A percentile compares a stretch with the other conserved stretches of the same genome.
Evolutionary conservation across 2,797 vertebrate species (phyloP).

Genomic region (Semotilus atromaculatus): DNA sequence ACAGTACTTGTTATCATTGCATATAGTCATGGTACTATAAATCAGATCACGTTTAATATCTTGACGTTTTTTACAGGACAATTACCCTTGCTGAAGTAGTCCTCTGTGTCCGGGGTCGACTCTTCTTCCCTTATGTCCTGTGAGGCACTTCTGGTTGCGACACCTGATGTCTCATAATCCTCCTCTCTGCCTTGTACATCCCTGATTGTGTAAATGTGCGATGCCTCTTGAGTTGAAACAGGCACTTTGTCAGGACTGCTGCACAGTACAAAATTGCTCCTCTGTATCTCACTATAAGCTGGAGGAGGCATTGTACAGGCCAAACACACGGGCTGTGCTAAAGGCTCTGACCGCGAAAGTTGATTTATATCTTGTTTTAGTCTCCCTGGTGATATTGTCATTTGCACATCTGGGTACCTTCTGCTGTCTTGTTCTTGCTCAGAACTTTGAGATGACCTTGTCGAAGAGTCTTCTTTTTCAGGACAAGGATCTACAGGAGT

Average conservation of each 20-base stretch:
- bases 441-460: constrained; percentile 49
- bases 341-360: constrained; percentile 45
- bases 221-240: constrained; percentile 83
- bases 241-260: constrained; percentile 91
- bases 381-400: constrained; percentile 45
- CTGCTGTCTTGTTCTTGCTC: constrained; percentile 51
- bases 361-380: constrained; percentile 58
- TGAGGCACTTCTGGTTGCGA: constrained; percentile 95
- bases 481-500: constrained; percentile 76
- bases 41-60: background rate
- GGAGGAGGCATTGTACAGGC: constrained; percentile 65
- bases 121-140: constrained; percentile 86
- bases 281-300: constrained; percentile 69
- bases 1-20: background rate
- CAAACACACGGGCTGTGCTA: constrained; percentile 51
- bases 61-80: constrained; percentile 12
- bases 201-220: constrained; percentile 84
- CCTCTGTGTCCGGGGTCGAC: constrained; percentile 83
- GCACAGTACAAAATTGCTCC: constrained; percentile 81
- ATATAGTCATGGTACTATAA: background rate
- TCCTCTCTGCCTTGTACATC: constrained; percentile 82
- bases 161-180: constrained; percentile 88
- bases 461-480: constrained; percentile 73
- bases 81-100: constrained; percentile 91
- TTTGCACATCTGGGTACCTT: constrained; percentile 43